Evolutionary conservation across 2,888 invertebrate genomes (phyloP), one percentile per base, ranked within the genome.

Genomic region (Sthenelais limicola): DNA sequence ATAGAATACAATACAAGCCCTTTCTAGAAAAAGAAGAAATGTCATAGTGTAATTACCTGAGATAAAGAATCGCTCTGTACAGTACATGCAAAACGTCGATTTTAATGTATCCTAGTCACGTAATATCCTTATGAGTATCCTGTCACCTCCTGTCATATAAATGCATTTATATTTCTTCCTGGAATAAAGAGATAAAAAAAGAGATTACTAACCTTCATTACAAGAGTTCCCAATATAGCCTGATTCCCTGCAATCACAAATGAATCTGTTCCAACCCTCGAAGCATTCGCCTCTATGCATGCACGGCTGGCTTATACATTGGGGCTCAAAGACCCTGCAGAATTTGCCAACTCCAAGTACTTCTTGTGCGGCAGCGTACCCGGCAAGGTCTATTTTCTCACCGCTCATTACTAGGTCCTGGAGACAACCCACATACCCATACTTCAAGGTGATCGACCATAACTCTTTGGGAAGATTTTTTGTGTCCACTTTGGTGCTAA

Each of bases 241-340:
- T 0, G 97, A 97, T 43, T 92, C 91, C 12, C 94, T 93, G 87
- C 98, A 98, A 88, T 98, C 97, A 86, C 98, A 98, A 69, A 95
- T 91, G 80, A 94, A 94, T 74, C 97, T 91, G 89, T 97, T 97
- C 97, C 97, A 98, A 0, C 98, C 98, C 87, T 97, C 97, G 3
- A 92, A 90, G 88, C 98, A 98, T 28, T 90, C 89, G 0, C 96
- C 96, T 1, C 93, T 93, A 85, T 97, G 95, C 88, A 94, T 92
- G 85, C 98, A 98, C 0, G 97, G 96, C 21, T 93, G 92, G 54
- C 93, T 93, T 71, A 84, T 79, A 80, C 89, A 90, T 74, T 87
- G 86, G 0, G 85, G 80, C n/a, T 86, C 84, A 74, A 82, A 82
- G 38, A 93, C 92, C 86, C 94, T 94, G 86, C 97, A 97, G 26